Conservation (phyloP, 2,113 vertebrate species). For the Pituophis catenifer region DNA sequence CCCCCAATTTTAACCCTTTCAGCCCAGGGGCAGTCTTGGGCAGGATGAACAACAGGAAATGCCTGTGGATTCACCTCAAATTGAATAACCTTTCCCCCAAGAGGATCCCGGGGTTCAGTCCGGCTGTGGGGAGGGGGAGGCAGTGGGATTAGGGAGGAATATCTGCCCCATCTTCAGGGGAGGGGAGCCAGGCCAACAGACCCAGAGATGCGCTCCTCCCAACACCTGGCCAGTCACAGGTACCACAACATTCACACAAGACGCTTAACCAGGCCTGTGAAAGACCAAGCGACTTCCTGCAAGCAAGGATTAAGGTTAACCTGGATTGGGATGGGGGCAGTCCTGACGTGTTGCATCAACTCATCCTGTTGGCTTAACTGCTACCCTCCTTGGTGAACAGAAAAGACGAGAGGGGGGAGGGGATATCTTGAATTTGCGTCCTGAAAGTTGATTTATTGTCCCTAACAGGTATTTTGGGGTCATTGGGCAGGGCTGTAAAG, state of each 20-base stretch:
- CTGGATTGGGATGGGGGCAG: background rate
- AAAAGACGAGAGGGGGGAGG: background rate
- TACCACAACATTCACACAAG: background rate
- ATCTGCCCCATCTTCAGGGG: background rate
- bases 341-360: background rate
- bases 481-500: background rate
- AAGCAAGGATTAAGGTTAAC: background rate
- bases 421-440: background rate
- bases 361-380: background rate
- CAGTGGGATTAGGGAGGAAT: too few species aligned
- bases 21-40: background rate
- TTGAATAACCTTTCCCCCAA: background rate
- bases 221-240: background rate
- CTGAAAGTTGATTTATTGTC: background rate
- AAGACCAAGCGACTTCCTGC: background rate
- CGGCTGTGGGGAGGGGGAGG: background rate
- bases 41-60: too few species aligned
- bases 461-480: background rate
- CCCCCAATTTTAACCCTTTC: background rate
- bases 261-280: background rate
- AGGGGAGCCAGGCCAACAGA: constrained; percentile 10
- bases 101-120: background rate
- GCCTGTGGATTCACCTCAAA: background rate
- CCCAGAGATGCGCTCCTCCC: background rate
- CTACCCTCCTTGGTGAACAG: background rate